phyloP scores from a whole-genome alignment of 2,113 vertebrate species.

The Pavo muticus region DNA sequence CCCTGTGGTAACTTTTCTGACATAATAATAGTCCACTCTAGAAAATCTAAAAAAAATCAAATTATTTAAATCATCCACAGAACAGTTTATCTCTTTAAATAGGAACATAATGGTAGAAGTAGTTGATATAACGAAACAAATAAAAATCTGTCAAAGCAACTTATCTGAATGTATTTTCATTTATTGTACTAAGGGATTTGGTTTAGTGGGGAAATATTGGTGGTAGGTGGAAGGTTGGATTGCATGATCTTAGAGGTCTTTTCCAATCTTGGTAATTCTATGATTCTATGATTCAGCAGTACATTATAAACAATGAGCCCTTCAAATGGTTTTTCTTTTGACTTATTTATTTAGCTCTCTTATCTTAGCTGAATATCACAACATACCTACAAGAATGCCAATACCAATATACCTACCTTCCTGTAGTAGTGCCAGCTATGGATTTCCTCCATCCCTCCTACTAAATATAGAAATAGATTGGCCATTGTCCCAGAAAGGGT shows the following conservation, averaged over 20 bases:
- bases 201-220: too few species aligned
- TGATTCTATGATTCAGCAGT: neutral
- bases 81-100: neutral
- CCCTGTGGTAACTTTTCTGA: too few species aligned
- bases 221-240: too few species aligned
- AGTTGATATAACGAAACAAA: neutral
- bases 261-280: too few species aligned
- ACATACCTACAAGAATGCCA: neutral
- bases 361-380: neutral
- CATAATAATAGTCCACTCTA: neutral
- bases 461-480: neutral
- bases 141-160: neutral
- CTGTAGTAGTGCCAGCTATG: neutral
- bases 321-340: neutral
- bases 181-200: too few species aligned
- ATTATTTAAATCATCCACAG: neutral
- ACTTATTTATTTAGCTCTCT: neutral
- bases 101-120: neutral
- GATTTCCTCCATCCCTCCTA: neutral
- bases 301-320: neutral
- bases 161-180: neutral
- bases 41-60: neutral
- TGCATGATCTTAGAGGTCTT: too few species aligned
- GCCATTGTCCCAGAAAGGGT: accelerated
- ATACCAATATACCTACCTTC: neutral